Evolutionary conservation across 1,140 invertebrate genomes (phyloP).

Genomic region (Drosophila arawakana): DNA sequence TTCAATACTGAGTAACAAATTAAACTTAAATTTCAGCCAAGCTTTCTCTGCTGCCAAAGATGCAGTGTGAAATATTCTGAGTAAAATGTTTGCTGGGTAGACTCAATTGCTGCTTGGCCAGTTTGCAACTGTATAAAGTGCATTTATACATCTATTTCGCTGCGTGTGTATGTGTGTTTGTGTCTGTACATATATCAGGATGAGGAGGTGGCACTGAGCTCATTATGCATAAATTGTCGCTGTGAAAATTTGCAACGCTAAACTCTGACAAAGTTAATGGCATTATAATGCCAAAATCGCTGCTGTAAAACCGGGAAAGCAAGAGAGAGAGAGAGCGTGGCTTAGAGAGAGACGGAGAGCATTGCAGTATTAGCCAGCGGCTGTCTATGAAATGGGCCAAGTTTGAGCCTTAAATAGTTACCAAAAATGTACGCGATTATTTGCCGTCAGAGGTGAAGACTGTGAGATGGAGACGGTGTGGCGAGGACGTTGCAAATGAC

Average conservation of each 20-base stretch:
- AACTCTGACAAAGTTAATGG: constrained; percentile 81
- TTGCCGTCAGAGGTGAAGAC: constrained; percentile 1
- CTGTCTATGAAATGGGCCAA: constrained; percentile 34
- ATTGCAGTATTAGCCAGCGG: constrained; percentile 27
- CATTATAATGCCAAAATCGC: constrained; percentile 76
- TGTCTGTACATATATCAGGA: not conserved
- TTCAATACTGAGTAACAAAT: too few species aligned
- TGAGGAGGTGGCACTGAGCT: constrained; percentile 35
- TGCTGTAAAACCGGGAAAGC: constrained; percentile 15
- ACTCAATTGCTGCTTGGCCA: not conserved
- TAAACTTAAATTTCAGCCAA: too few species aligned
- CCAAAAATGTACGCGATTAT: constrained; percentile 43
- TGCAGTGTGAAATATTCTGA: not conserved
- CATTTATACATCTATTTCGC: constrained; percentile 4
- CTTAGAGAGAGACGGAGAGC: not conserved
- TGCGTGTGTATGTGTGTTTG: not conserved
- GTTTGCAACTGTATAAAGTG: constrained; percentile 10
- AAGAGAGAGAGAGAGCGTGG: not conserved
- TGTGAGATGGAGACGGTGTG: too few species aligned
- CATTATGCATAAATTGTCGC: constrained; percentile 79
- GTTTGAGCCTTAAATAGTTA: constrained; percentile 33
- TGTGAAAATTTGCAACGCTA: constrained; percentile 69
- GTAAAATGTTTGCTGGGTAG: constrained; percentile 23
- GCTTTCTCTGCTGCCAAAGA: too few species aligned
- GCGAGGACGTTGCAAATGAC: constrained; percentile 36